These are phyloP conservation scores for Petrolisthes cinctipes DNA, from an alignment of 2,888 invertebrate genomes.

Conservation along the genomic window DNA sequence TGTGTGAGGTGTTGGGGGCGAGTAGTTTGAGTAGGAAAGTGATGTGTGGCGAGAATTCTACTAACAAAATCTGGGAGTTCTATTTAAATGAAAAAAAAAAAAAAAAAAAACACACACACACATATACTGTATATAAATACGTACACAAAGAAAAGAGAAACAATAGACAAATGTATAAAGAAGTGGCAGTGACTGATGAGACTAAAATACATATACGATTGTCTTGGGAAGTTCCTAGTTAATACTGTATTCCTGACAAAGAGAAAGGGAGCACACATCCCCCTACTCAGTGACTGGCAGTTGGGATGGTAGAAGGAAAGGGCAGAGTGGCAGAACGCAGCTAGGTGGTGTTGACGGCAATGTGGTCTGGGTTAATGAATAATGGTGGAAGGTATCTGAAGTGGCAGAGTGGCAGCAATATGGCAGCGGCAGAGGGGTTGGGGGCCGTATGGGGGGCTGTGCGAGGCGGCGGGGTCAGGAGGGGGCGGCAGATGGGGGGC, in stretches of 20 bases:
- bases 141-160: not conserved
- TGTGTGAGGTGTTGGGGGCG: not conserved
- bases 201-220: not conserved
- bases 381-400: not conserved
- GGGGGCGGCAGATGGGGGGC: conserved; percentile 35
- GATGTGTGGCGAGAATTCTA: not conserved
- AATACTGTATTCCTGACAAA: not conserved
- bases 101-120: not conserved
- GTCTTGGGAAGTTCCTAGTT: not conserved
- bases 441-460: not conserved
- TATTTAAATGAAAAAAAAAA: not conserved
- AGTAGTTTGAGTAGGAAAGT: not conserved
- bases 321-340: not conserved
- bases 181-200: not conserved
- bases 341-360: not conserved
- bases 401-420: not conserved
- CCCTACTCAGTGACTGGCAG: not conserved
- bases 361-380: not conserved
- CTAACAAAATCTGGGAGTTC: not conserved
- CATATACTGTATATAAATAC: not conserved
- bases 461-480: not conserved
- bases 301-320: not conserved
- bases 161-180: not conserved
- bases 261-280: not conserved
- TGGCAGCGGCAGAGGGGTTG: not conserved